Base-by-base conservation (phyloP, 2,113 vertebrate genomes). In the Poeciliopsis retropinna region DNA sequence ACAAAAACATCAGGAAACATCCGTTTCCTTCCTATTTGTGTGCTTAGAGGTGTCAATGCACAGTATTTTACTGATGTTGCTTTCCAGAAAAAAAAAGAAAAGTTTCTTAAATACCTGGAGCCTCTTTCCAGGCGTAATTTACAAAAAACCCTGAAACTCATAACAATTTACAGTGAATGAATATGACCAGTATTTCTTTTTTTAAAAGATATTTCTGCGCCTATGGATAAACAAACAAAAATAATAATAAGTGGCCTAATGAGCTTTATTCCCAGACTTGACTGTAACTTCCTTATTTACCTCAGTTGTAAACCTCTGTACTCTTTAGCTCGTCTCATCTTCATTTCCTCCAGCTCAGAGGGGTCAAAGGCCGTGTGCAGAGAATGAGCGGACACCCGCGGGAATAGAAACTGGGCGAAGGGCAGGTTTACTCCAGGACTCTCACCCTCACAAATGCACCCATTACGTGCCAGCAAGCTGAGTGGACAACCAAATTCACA, bases 401-500 rank as follows among this genome's bases (percentile, higher is more conserved):
- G 93, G 79, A 96, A 94, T 22, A 96, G 81, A 70, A 95, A 89
- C 57, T 92, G 88, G 62, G 92, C 74, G 30, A 97, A 96, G 8
- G 96, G 97, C 67, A 97, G 82, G 54, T 90, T 87, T 1, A 95
- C 51, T 19, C 93, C 67, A 44, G 90, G 72, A 28, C 75, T 73
- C 68, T 95, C 93, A 0, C 91, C 91, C 81, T 95, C 95, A 83
- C 97, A 98, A 9, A 93, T 88, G 67, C 97, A 98, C 0, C 88
- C 93, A 62, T 97, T 97, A 54, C 89, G 91, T 22, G 95, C 88
- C 85, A 98, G 87, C 64, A 96, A 93, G 85, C 96, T 97, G 91
- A 17, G 17, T 3, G 15, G 62, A 62, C 63, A 0, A 61, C 60
- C 29, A 32, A 39, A 81, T 34, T 80, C 51, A 60, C 0, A 22